phyloP scores from a whole-genome alignment of 2,888 invertebrate species.

The Gryllus longicercus region DNA sequence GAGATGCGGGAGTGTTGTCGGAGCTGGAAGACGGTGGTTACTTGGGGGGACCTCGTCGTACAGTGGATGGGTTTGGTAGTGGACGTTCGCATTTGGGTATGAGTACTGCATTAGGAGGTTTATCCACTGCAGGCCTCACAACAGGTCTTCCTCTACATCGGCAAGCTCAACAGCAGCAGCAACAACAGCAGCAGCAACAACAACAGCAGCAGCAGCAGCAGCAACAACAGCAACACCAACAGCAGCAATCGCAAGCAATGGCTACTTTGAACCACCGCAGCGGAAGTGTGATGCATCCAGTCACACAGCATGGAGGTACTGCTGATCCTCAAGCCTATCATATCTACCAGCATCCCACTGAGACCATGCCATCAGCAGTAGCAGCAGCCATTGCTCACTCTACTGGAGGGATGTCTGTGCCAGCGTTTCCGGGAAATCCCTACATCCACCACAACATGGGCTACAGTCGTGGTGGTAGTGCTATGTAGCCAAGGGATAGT shows the following conservation, averaged over 20 bases:
- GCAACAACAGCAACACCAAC: conserved; percentile 32
- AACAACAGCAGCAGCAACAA: conserved; percentile 26
- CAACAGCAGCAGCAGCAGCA: conserved; percentile 31
- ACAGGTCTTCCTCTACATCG: conserved; percentile 20
- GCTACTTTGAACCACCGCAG: conserved; percentile 21
- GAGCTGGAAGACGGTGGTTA: conserved; percentile 18
- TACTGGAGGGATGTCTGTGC: conserved; percentile 32
- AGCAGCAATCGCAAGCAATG: conserved; percentile 23
- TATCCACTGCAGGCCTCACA: not conserved
- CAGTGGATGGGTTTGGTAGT: not conserved
- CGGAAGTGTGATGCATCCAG: conserved; percentile 28
- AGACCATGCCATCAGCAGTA: conserved; percentile 31
- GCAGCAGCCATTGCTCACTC: conserved; percentile 37
- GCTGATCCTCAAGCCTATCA: conserved; percentile 23
- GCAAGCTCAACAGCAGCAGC: not conserved
- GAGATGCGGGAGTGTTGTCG: not conserved
- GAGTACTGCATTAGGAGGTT: not conserved
- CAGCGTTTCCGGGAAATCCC: conserved; percentile 38
- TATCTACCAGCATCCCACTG: conserved; percentile 32
- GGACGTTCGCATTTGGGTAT: not conserved
- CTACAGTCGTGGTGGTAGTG: conserved; percentile 33
- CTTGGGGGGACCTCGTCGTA: not conserved
- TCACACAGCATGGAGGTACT: conserved; percentile 24
- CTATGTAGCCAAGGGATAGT: conserved; percentile 2
- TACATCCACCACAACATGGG: conserved; percentile 37